These are phyloP conservation scores for Alexandromys oeconomus DNA, from an alignment of 2,797 vertebrate species.

Conservation along the genomic window DNA sequence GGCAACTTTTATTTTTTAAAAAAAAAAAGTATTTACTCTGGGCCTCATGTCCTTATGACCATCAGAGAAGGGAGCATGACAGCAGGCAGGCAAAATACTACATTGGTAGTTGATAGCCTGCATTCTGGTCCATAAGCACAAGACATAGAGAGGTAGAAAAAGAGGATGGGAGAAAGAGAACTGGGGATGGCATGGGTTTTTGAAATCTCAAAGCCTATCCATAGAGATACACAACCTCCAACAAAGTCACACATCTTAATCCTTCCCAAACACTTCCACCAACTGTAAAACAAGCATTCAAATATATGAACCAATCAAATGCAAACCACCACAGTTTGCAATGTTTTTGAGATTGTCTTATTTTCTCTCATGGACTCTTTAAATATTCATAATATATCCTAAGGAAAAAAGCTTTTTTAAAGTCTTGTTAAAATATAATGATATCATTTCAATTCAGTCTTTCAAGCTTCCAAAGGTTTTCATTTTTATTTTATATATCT, in stretches of 20 bases:
- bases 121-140: background rate
- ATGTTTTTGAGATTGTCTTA: constrained; percentile 15
- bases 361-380: constrained; percentile 20
- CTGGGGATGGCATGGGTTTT: background rate
- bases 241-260: background rate
- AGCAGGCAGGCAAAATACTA: background rate
- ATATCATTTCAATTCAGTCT: background rate
- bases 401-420: background rate
- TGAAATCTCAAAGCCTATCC: background rate
- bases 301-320: background rate
- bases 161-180: background rate
- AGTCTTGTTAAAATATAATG: constrained; percentile 16
- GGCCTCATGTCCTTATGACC: background rate
- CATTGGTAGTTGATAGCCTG: background rate
- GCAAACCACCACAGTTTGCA: background rate
- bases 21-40: background rate
- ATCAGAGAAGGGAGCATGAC: background rate
- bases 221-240: background rate
- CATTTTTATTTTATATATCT: constrained; percentile 4
- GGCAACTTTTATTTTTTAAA: background rate
- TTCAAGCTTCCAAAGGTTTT: constrained; percentile 45
- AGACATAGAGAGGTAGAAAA: background rate
- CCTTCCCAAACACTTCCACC: background rate
- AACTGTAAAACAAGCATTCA: background rate
- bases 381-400: background rate